phyloP scores from a whole-genome alignment of 2,797 vertebrate genomes.

The Coilia nasus region DNA sequence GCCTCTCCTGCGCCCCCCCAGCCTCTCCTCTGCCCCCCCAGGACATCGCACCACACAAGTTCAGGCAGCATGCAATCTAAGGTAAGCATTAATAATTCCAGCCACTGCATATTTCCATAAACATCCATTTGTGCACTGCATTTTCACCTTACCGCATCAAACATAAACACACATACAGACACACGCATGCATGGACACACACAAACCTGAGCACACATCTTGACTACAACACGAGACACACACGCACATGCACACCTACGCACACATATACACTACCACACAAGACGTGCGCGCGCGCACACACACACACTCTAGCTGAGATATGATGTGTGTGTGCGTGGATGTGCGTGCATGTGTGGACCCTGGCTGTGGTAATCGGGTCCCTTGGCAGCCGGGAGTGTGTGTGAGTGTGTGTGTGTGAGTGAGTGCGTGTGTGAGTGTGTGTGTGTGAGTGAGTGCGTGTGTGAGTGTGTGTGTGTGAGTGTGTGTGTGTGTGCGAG shows the following conservation, averaged over 20 bases:
- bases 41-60: background rate
- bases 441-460: no score
- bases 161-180: background rate
- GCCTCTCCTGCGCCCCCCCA: no score
- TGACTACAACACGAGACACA: no score
- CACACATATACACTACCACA: background rate
- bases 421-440: no score
- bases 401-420: background rate
- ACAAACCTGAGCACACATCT: background rate
- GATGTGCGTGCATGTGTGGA: background rate
- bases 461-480: no score
- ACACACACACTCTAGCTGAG: background rate
- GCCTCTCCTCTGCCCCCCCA: background rate
- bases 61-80: background rate
- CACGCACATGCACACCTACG: conserved; percentile 24
- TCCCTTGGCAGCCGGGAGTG: background rate
- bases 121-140: background rate
- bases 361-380: conserved; percentile 1
- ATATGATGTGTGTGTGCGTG: background rate
- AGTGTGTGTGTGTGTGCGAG: background rate
- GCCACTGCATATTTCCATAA: background rate
- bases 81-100: background rate
- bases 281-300: background rate
- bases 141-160: background rate
- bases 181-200: background rate